phyloP scores from a whole-genome alignment of 2,888 invertebrate species.

The Hirtodrosophila confusa region DNA sequence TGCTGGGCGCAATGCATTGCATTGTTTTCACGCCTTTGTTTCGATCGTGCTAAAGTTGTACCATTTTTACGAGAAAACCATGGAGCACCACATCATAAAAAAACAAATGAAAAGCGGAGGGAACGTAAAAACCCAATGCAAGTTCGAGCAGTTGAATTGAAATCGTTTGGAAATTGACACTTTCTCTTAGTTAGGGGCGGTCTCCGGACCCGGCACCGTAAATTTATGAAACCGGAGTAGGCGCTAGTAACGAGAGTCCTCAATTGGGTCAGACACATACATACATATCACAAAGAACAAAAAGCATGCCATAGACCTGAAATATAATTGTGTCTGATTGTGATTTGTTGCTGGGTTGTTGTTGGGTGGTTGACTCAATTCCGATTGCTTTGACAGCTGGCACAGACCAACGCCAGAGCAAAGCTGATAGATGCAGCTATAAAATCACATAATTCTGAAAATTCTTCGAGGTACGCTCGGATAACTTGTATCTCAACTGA shows the following conservation, averaged over 20 bases:
- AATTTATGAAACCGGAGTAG: conserved; percentile 70
- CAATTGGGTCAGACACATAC: conserved; percentile 40
- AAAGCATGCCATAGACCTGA: conserved; percentile 31
- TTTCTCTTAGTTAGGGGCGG: conserved; percentile 43
- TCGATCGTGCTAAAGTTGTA: conserved; percentile 52
- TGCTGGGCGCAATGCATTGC: conserved; percentile 67
- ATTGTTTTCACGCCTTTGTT: conserved; percentile 73
- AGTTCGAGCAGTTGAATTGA: conserved; percentile 56
- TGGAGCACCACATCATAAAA: conserved; percentile 20
- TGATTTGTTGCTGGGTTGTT: conserved; percentile 44
- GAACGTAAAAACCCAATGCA: conserved; percentile 42
- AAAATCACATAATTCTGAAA: conserved; percentile 18
- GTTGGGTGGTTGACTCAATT: conserved; percentile 34
- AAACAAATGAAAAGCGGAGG: not conserved
- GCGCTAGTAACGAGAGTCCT: conserved; percentile 40
- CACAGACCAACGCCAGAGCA: conserved; percentile 41
- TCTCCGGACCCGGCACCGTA: conserved; percentile 15
- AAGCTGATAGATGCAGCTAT: conserved; percentile 14
- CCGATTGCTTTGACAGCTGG: conserved; percentile 66
- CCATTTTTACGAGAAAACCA: conserved; percentile 38
- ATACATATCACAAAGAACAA: conserved; percentile 13
- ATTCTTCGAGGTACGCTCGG: conserved; percentile 33
- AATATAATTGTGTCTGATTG: conserved; percentile 59
- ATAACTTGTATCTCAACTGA: conserved; percentile 14
- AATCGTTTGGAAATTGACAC: conserved; percentile 71